Evolutionary conservation across 2,888 invertebrate species (phyloP).

Genomic region (Pseudococcus longispinus): DNA sequence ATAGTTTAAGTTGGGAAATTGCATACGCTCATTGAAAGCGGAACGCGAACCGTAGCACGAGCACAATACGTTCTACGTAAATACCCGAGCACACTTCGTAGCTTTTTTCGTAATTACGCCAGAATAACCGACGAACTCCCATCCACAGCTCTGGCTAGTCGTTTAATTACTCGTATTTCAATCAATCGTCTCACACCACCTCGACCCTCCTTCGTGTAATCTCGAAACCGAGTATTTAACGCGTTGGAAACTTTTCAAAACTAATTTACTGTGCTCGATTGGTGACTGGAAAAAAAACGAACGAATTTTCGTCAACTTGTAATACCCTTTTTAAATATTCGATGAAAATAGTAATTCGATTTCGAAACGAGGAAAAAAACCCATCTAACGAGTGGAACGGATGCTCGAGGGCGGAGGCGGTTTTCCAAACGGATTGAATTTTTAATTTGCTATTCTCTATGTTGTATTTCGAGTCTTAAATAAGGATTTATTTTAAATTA

Average conservation of each 20-base stretch:
- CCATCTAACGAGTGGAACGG: background rate
- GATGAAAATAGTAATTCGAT: background rate
- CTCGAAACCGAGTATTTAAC: background rate
- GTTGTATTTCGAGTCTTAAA: background rate
- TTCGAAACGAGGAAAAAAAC: background rate
- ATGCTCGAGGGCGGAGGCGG: background rate
- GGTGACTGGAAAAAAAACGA: no score
- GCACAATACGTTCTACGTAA: background rate
- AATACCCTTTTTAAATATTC: slow-evolving; percentile 7
- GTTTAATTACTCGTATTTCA: background rate
- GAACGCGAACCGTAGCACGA: background rate
- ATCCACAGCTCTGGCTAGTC: background rate
- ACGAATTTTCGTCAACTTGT: background rate
- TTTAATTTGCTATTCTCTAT: background rate
- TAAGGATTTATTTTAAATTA: background rate
- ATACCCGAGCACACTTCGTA: background rate
- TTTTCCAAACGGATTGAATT: background rate
- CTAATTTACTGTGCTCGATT: background rate
- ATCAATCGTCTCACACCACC: background rate
- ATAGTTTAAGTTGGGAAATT: slow-evolving; percentile 36
- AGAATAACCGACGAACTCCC: background rate
- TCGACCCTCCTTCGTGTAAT: background rate
- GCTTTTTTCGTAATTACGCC: background rate
- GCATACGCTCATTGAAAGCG: slow-evolving; percentile 27
- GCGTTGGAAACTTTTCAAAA: background rate